A percentile compares a stretch with the other conserved stretches of the same genome.
These are phyloP conservation scores for Paedocypris sp. DNA, from an alignment of 2,113 vertebrate genomes.

Conservation along the genomic window DNA sequence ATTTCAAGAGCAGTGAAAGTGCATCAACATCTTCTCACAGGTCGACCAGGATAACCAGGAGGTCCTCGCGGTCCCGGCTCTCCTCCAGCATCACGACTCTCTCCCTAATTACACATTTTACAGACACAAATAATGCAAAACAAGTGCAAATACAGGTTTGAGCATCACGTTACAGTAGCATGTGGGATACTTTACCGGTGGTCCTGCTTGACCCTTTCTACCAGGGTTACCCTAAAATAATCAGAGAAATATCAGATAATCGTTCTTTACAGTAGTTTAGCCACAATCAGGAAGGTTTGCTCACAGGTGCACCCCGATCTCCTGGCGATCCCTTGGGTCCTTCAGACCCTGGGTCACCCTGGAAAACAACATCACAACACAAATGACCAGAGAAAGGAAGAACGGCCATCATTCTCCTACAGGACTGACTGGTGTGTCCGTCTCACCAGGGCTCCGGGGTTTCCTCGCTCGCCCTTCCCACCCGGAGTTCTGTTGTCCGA, in stretches of 20 bases:
- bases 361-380: too few relatives aligned
- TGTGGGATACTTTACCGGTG: conserved; percentile 42
- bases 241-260: not conserved
- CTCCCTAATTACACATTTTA: not conserved
- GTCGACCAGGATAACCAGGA: conserved; percentile 6
- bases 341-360: too few relatives aligned
- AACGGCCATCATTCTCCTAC: too few relatives aligned
- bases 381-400: too few relatives aligned
- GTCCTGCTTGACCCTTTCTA: conserved; percentile 42
- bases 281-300: too few relatives aligned
- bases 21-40: not conserved
- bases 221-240: conserved; percentile 49
- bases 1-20: not conserved
- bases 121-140: not conserved
- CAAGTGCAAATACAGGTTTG: not conserved
- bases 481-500: too few relatives aligned
- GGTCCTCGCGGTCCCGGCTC: conserved; percentile 4
- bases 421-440: too few relatives aligned
- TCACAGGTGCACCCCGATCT: too few relatives aligned
- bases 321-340: too few relatives aligned
- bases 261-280: not conserved
- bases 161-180: not conserved
- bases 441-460: too few relatives aligned
- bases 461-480: too few relatives aligned
- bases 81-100: conserved; percentile 7